Evolutionary conservation across 1,140 invertebrate genomes (phyloP).

Genomic region (Hormaphis cornu): DNA sequence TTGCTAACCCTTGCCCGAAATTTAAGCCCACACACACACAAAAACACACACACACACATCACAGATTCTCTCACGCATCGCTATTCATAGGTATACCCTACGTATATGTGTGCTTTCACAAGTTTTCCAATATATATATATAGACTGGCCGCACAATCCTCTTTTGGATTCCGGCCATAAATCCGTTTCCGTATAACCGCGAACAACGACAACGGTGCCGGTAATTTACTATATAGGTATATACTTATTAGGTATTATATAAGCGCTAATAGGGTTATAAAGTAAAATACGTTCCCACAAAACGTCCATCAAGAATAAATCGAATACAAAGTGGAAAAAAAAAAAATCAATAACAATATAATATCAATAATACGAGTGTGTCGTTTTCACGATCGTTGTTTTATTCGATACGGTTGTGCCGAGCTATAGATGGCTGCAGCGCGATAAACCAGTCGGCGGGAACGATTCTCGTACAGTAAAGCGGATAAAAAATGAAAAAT

Average conservation of each 20-base stretch:
- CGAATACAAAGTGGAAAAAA: not conserved
- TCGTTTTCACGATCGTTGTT: not conserved
- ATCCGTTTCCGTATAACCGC: slow-evolving; percentile 31
- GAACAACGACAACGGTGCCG: slow-evolving; percentile 8
- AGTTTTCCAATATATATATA: slow-evolving; percentile 15
- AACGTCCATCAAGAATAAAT: slow-evolving; percentile 2
- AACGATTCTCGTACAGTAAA: not conserved
- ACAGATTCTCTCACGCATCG: no score
- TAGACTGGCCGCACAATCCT: not conserved
- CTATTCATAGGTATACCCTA: not conserved
- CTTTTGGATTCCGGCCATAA: slow-evolving; percentile 30
- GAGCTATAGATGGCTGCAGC: no score
- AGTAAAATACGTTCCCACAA: not conserved
- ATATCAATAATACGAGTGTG: not conserved
- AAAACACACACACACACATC: not conserved
- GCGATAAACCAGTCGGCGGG: slow-evolving; percentile 4
- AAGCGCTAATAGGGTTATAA: slow-evolving; percentile 11
- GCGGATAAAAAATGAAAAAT: not conserved
- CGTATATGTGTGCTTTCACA: slow-evolving; percentile 25
- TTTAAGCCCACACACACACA: not conserved
- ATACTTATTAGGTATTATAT: not conserved
- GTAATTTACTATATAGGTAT: not conserved
- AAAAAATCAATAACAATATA: not conserved
- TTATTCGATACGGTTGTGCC: no score
- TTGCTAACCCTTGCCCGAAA: slow-evolving; percentile 8